Evolutionary conservation across 1,140 invertebrate genomes (phyloP).

Genomic region (Euwallacea similis): DNA sequence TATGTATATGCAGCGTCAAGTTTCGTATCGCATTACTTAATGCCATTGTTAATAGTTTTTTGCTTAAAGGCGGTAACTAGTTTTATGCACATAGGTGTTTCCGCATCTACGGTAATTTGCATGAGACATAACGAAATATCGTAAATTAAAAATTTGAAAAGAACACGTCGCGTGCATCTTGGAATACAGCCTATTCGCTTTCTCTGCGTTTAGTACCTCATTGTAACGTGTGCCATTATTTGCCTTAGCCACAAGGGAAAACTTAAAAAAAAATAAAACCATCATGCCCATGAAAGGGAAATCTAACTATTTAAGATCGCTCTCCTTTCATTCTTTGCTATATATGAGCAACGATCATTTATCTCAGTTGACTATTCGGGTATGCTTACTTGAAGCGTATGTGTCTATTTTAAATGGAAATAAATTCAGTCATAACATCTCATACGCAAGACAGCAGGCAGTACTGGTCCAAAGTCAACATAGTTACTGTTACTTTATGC

Average conservation of each 20-base stretch:
- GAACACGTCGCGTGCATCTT: too few species aligned
- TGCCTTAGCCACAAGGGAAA: conserved; percentile 12
- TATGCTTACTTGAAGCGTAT: neutral
- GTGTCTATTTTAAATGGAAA: conserved; percentile 12
- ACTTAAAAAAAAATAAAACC: conserved; percentile 15
- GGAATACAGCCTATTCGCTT: neutral
- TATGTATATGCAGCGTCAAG: too few species aligned
- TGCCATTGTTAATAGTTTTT: too few species aligned
- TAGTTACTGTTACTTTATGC: too few species aligned
- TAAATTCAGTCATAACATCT: neutral
- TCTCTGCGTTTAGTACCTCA: conserved; percentile 10
- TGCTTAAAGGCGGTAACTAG: too few species aligned
- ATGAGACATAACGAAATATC: too few species aligned
- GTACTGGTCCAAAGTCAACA: too few species aligned
- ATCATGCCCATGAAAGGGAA: conserved; percentile 17
- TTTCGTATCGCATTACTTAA: too few species aligned
- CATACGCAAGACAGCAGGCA: too few species aligned
- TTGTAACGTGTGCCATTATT: conserved; percentile 6
- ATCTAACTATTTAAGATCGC: conserved; percentile 17
- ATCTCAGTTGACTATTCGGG: neutral
- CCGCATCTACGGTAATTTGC: too few species aligned
- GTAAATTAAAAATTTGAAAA: too few species aligned
- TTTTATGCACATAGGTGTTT: too few species aligned
- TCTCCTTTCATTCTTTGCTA: conserved; percentile 20
- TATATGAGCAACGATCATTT: conserved; percentile 11